Conservation (phyloP, 92 coral and sea anemone species). For the Plumapathes pennacea region DNA sequence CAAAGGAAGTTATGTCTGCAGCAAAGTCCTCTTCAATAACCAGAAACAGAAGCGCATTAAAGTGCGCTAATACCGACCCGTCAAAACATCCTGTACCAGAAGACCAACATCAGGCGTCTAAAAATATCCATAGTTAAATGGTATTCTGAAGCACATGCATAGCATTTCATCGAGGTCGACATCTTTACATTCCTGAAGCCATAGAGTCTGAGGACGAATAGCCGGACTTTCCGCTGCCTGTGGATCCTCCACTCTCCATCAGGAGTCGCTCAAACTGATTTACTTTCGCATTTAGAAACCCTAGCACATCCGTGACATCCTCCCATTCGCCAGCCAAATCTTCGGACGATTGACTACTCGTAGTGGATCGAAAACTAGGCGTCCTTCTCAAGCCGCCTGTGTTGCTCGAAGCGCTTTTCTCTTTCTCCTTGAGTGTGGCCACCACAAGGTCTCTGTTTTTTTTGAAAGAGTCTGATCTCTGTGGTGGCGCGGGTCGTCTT, state of each 20-base stretch:
- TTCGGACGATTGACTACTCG: slow-evolving; percentile 48
- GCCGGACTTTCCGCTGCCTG: slow-evolving; percentile 59
- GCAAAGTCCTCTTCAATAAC: too few species aligned
- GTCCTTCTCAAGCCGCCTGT: slow-evolving; percentile 1
- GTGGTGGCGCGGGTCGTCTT: slow-evolving; percentile 80
- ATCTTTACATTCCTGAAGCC: slow-evolving; percentile 37
- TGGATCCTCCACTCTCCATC: slow-evolving; percentile 73
- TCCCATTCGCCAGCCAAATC: slow-evolving; percentile 78
- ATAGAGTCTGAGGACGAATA: slow-evolving; percentile 80
- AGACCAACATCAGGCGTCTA: too few species aligned
- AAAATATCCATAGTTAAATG: too few species aligned
- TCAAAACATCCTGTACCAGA: too few species aligned
- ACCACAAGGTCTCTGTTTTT: slow-evolving; percentile 48
- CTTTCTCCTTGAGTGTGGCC: slow-evolving; percentile 57
- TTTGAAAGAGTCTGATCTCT: slow-evolving; percentile 85
- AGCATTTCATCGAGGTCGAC: too few species aligned
- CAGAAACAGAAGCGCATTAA: too few species aligned
- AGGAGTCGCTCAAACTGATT: slow-evolving; percentile 85
- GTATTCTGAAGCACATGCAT: too few species aligned
- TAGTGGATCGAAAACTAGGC: slow-evolving; percentile 8
- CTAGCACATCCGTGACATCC: slow-evolving; percentile 87
- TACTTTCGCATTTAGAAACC: slow-evolving; percentile 84
- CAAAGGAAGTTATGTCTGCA: too few species aligned
- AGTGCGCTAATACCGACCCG: too few species aligned
- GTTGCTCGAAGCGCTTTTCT: slow-evolving; percentile 11